Conservation (phyloP, 2,113 vertebrate genomes). For the Anguilla japonica region DNA sequence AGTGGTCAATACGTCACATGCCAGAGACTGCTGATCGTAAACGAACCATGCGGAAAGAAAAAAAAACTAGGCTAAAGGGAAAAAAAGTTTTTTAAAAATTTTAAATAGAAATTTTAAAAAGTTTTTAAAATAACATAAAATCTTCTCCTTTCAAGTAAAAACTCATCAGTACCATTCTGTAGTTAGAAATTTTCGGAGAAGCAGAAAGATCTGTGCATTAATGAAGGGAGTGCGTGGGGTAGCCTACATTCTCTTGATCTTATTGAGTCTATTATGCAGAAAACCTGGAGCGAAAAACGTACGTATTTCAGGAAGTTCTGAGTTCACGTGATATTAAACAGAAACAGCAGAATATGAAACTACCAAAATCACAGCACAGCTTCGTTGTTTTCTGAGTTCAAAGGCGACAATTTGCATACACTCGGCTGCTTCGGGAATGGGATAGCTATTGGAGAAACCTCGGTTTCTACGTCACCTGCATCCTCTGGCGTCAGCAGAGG, state of each 20-base stretch:
- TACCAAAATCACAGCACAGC: conserved; percentile 83
- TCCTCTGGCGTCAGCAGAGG: conserved; percentile 42
- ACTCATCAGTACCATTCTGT: neutral
- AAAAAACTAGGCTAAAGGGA: too few relatives aligned
- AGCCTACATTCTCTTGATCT: neutral
- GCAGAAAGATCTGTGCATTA: neutral
- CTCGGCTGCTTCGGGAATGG: neutral
- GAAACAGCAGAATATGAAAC: conserved; percentile 86
- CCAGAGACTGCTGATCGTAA: too few relatives aligned
- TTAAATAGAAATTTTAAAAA: too few relatives aligned
- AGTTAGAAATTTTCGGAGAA: neutral
- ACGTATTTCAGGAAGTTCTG: conserved; percentile 82
- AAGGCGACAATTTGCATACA: conserved; percentile 45
- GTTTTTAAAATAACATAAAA: too few relatives aligned
- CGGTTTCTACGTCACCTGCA: conserved; percentile 43
- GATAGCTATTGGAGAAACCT: conserved; percentile 47
- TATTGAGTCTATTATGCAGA: neutral
- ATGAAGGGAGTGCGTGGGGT: neutral
- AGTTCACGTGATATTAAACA: conserved; percentile 76
- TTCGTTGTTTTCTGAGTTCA: conserved; percentile 54
- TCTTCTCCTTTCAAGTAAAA: neutral
- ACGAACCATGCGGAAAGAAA: too few relatives aligned
- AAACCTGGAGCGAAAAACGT: conserved; percentile 44
- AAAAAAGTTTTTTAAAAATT: too few relatives aligned
- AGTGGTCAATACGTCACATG: too few relatives aligned